These are phyloP conservation scores for Pterobdella sp. DNA, from an alignment of 2,888 invertebrate species.

Conservation along the genomic window DNA sequence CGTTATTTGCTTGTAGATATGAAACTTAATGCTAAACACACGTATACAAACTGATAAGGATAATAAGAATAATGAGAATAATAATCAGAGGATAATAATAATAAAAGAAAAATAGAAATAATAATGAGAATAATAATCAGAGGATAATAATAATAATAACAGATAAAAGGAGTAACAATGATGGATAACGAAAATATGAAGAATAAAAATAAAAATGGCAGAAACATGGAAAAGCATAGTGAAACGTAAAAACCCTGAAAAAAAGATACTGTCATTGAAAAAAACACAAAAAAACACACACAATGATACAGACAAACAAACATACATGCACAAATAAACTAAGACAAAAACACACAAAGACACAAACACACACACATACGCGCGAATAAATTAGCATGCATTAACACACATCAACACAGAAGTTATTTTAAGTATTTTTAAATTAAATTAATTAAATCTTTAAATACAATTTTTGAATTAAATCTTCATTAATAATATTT, in stretches of 20 bases:
- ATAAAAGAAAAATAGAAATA: neutral
- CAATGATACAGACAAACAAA: neutral
- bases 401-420: neutral
- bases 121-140: neutral
- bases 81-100: neutral
- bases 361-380: conserved; percentile 12
- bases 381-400: neutral
- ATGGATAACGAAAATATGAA: neutral
- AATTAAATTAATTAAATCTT: too few species aligned
- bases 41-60: too few species aligned
- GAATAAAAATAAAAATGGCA: neutral
- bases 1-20: too few species aligned
- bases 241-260: neutral
- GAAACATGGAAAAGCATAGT: neutral
- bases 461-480: neutral
- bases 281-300: neutral
- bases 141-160: too few species aligned
- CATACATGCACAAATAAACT: neutral
- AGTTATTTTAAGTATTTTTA: too few species aligned
- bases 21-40: too few species aligned
- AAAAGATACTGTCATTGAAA: neutral
- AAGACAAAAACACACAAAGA: neutral
- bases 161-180: too few species aligned
- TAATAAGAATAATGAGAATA: neutral
- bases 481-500: conserved; percentile 6